Conservation (phyloP, 2,888 invertebrate genomes). For the Chelonus formosanus region DNA sequence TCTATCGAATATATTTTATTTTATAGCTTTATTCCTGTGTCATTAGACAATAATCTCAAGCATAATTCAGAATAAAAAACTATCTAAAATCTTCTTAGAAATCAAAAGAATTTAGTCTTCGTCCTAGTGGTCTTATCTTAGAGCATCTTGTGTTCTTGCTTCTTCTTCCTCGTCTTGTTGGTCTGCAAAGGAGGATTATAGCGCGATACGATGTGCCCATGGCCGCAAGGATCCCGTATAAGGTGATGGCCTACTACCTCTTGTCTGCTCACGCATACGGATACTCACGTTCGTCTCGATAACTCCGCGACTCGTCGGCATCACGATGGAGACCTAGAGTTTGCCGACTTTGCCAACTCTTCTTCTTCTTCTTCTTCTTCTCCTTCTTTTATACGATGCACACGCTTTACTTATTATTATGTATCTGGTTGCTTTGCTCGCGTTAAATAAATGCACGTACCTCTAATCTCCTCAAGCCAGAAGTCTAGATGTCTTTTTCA, state of each 20-base stretch:
- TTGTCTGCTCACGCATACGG: constrained; percentile 31
- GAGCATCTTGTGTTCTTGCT: constrained; percentile 5
- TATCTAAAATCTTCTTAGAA: too few species aligned
- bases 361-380: neutral
- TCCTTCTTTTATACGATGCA: constrained; percentile 3
- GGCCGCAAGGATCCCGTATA: constrained; percentile 49
- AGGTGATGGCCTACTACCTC: constrained; percentile 51
- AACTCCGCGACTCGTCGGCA: constrained; percentile 7
- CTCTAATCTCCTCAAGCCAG: constrained; percentile 5
- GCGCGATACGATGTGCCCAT: neutral
- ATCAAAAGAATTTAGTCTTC: too few species aligned
- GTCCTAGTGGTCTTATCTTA: constrained; percentile 3
- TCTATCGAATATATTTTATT: too few species aligned
- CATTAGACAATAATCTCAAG: too few species aligned
- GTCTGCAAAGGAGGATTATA: constrained; percentile 5
- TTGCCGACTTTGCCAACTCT: neutral
- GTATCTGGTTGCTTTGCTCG: constrained; percentile 4
- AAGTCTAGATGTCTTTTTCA: too few species aligned
- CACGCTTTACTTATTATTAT: constrained; percentile 14
- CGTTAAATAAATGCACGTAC: constrained; percentile 22
- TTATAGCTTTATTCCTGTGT: too few species aligned
- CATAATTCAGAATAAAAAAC: too few species aligned
- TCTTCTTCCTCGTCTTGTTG: neutral
- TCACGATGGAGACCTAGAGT: constrained; percentile 2
- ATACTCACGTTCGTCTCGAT: constrained; percentile 9